Evolutionary conservation across 1,140 invertebrate species (phyloP).

Genomic region (Prorops nasuta): DNA sequence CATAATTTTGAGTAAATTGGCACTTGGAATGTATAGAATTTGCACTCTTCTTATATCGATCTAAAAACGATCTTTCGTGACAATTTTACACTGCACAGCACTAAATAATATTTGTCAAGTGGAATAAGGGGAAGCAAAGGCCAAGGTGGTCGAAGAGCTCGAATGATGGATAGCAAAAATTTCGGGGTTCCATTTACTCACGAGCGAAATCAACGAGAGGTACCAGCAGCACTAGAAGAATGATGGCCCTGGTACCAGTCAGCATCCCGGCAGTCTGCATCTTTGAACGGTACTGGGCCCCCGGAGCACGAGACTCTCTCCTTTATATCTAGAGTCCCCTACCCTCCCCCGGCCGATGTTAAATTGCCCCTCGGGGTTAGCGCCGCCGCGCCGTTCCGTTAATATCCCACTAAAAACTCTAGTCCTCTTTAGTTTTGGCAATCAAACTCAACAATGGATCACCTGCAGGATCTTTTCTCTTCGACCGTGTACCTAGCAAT

Average conservation of each 20-base stretch:
- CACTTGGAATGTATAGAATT: no score
- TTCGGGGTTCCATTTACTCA: conserved; percentile 41
- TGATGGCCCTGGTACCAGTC: conserved; percentile 30
- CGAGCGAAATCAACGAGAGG: conserved; percentile 35
- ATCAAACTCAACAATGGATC: no score
- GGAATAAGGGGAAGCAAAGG: neutral
- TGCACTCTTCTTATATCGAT: no score
- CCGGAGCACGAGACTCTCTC: conserved; percentile 46
- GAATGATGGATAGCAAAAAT: conserved; percentile 12
- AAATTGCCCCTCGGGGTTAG: conserved; percentile 35
- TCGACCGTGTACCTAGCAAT: no score
- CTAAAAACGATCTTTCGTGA: no score
- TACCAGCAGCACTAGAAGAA: conserved; percentile 28
- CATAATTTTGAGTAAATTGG: no score
- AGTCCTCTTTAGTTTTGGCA: conserved; percentile 26
- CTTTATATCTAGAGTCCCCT: conserved; percentile 45
- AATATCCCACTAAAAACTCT: conserved; percentile 40
- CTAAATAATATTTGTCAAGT: no score
- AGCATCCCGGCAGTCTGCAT: conserved; percentile 49
- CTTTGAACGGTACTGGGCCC: conserved; percentile 52
- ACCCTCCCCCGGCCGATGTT: conserved; percentile 17
- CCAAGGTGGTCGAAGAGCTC: neutral
- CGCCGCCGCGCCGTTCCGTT: conserved; percentile 42
- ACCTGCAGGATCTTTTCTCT: no score
- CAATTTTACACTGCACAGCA: no score